phyloP scores from a whole-genome alignment of 2,888 invertebrate species.

The Trichogramma evanescens region DNA sequence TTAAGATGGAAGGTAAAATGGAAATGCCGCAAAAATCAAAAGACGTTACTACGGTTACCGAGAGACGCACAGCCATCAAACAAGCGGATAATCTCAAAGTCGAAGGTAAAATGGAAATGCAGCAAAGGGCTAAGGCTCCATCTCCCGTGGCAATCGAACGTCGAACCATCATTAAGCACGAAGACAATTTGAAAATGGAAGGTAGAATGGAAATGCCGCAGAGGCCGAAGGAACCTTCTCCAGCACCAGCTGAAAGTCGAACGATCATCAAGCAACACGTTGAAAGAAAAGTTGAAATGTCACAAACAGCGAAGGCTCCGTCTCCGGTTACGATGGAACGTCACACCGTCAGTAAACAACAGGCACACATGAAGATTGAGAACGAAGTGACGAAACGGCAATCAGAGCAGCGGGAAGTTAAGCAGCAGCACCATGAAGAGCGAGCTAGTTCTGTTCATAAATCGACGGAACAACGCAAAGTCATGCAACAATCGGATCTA shows the following conservation, averaged over 20 bases:
- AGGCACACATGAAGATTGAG: too few species aligned
- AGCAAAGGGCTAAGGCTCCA: slow-evolving; percentile 27
- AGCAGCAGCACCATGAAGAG: slow-evolving; percentile 44
- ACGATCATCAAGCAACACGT: slow-evolving; percentile 36
- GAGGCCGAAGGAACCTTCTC: slow-evolving; percentile 43
- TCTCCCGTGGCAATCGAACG: slow-evolving; percentile 32
- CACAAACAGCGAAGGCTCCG: slow-evolving; percentile 49
- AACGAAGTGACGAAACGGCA: too few species aligned
- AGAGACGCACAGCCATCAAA: slow-evolving; percentile 41
- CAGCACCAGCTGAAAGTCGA: slow-evolving; percentile 42
- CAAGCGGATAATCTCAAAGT: slow-evolving; percentile 51
- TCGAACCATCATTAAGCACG: slow-evolving; percentile 44
- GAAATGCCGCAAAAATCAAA: slow-evolving; percentile 22
- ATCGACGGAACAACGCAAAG: slow-evolving; percentile 8
- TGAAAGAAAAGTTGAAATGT: slow-evolving; percentile 48
- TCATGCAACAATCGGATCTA: slow-evolving; percentile 13
- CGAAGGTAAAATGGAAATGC: slow-evolving; percentile 53
- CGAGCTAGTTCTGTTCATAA: too few species aligned
- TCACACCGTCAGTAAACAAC: slow-evolving; percentile 47
- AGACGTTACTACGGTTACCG: slow-evolving; percentile 47
- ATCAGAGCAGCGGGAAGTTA: slow-evolving; percentile 51
- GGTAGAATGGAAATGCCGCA: slow-evolving; percentile 34
- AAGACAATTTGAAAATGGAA: slow-evolving; percentile 50
- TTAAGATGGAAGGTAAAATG: slow-evolving; percentile 48
- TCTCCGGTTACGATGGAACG: slow-evolving; percentile 55